Evolutionary conservation across 2,797 vertebrate species (phyloP).

Genomic region (Gila robusta): DNA sequence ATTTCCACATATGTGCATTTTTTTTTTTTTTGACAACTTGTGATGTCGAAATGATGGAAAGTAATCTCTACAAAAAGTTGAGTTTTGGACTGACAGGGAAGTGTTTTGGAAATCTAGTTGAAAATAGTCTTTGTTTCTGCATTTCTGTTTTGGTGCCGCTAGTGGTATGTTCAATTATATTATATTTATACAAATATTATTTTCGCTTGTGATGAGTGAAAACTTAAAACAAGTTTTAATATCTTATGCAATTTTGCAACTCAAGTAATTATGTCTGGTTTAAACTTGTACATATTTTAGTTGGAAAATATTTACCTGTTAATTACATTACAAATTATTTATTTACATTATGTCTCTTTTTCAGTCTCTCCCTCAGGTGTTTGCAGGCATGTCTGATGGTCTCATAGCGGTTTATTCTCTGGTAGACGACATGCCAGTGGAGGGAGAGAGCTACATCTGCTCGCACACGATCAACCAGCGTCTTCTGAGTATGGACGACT

Average conservation of each 20-base stretch:
- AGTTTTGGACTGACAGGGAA: not conserved
- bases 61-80: not conserved
- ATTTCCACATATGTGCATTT: not conserved
- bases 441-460: conserved; percentile 89
- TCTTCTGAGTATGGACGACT: conserved; percentile 84
- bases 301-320: not conserved
- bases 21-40: conserved; percentile 2
- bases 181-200: too few relatives aligned
- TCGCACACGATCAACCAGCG: conserved; percentile 91
- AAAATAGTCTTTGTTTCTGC: not conserved
- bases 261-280: not conserved
- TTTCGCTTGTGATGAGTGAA: not conserved
- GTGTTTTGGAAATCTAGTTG: not conserved
- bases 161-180: not conserved
- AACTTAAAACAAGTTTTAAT: not conserved
- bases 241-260: not conserved
- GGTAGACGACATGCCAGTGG: conserved; percentile 81
- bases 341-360: not conserved
- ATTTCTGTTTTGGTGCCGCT: not conserved
- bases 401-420: conserved; percentile 85
- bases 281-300: not conserved
- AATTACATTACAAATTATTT: not conserved
- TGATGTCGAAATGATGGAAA: not conserved
- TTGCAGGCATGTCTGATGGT: conserved; percentile 91
- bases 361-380: conserved; percentile 85